Evolutionary conservation across 2,888 invertebrate genomes (phyloP).

Genomic region (Cantharis lateralis): DNA sequence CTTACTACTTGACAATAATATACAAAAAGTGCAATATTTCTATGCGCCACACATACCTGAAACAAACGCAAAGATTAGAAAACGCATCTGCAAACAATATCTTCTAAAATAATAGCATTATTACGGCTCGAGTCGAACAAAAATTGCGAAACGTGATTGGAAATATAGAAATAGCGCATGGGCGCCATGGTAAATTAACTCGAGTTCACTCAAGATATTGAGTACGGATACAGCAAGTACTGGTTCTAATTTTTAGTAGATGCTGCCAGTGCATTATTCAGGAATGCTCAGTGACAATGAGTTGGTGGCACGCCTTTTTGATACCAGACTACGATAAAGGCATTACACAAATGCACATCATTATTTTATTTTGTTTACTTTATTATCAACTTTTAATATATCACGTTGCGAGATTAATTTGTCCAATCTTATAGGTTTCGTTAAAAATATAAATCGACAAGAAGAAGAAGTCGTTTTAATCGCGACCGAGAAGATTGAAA

Average conservation of each 20-base stretch:
- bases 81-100: background rate
- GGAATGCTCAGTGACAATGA: slow-evolving; percentile 55
- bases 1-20: background rate
- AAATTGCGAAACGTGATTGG: slow-evolving; percentile 16
- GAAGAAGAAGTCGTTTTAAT: background rate
- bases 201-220: slow-evolving; percentile 22
- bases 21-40: background rate
- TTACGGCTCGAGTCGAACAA: background rate
- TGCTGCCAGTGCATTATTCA: slow-evolving; percentile 53
- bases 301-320: slow-evolving; percentile 51
- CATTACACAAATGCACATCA: slow-evolving; percentile 47
- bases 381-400: background rate
- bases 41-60: background rate
- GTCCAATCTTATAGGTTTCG: background rate
- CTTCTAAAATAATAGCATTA: background rate
- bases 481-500: background rate
- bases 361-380: slow-evolving; percentile 38
- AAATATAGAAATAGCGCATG: slow-evolving; percentile 19
- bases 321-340: slow-evolving; percentile 53
- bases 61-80: background rate
- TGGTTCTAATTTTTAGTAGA: slow-evolving; percentile 44
- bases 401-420: background rate
- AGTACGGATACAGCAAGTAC: slow-evolving; percentile 25
- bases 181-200: slow-evolving; percentile 24
- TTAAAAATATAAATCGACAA: background rate